Evolutionary conservation across 2,113 vertebrate genomes (phyloP), one percentile per base, ranked within the genome.

Genomic region (Propithecus coquereli): DNA sequence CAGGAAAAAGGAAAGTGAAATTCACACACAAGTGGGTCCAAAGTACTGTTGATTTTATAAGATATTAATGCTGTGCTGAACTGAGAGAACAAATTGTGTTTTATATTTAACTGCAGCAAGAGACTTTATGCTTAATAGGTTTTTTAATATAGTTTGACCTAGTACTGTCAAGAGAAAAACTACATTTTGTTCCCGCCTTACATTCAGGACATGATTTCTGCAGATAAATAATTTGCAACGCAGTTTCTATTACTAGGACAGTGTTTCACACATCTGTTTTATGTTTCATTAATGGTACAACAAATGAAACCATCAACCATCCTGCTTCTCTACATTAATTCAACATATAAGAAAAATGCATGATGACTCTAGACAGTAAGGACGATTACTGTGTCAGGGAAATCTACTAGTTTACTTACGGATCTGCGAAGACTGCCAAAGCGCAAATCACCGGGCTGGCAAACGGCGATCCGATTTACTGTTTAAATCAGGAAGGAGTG

Each of bases 231-330:
- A 94, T 93, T 70, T 89, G 82, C 81, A 84, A 77, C 81, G n/a
- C 94, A 97, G 94, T 95, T 94, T 81, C 96, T 97, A 90, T 98
- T 97, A 96, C 94, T 96, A 94, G 82, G 66, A 87, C 47, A 90
- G 96, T 90, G 84, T 96, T 98, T 97, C 96, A 97, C 87, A 95
- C 95, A 96, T 97, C 96, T 98, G 95, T 97, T 98, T 97, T 95
- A 97, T 97, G 95, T 96, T 97, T 97, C 97, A 71, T 96, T 96
- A 97, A 96, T 97, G 92, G 96, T 96, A 97, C 90, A 59, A 97
- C 96, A 98, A 98, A 98, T 94, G 92, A 97, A 98, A 95, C 91
- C 88, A 97, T 98, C 97, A 98, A 96, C 96, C 94, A 97, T 97
- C 94, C 86, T 95, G 96, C 85, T 97, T 96, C 89, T 96, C 96